Conservation (phyloP, 2,888 invertebrate genomes). For the Pyrrhosoma nymphula region DNA sequence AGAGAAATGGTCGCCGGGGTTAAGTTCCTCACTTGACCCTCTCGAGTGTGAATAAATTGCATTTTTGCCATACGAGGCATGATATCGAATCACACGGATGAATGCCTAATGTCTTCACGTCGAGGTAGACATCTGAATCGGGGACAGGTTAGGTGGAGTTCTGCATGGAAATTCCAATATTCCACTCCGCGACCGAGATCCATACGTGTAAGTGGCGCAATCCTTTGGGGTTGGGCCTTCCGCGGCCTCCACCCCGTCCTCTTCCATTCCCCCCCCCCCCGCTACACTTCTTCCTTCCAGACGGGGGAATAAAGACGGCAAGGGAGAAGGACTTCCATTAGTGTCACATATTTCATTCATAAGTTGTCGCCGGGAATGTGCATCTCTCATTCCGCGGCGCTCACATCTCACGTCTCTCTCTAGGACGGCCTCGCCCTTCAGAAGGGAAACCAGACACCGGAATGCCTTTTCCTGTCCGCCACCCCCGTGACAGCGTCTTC, state of each 20-base stretch:
- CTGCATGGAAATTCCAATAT: background rate
- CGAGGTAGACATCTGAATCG: background rate
- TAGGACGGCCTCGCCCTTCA: too few relatives aligned
- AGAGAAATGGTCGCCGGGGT: background rate
- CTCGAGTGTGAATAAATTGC: background rate
- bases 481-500: background rate
- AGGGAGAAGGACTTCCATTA: background rate
- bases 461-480: background rate
- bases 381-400: background rate
- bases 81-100: background rate
- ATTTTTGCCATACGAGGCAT: background rate
- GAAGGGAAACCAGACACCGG: background rate
- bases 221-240: background rate
- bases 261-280: background rate
- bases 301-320: background rate
- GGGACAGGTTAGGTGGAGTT: background rate
- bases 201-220: background rate
- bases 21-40: background rate
- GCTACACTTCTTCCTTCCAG: background rate
- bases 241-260: background rate
- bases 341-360: conserved; percentile 31
- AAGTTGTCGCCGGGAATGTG: background rate
- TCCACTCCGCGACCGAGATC: background rate
- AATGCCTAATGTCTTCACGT: background rate
- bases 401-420: too few relatives aligned